Evolutionary conservation across 2,888 invertebrate genomes (phyloP).

Genomic region (Mongoloraphidia duomilia): DNA sequence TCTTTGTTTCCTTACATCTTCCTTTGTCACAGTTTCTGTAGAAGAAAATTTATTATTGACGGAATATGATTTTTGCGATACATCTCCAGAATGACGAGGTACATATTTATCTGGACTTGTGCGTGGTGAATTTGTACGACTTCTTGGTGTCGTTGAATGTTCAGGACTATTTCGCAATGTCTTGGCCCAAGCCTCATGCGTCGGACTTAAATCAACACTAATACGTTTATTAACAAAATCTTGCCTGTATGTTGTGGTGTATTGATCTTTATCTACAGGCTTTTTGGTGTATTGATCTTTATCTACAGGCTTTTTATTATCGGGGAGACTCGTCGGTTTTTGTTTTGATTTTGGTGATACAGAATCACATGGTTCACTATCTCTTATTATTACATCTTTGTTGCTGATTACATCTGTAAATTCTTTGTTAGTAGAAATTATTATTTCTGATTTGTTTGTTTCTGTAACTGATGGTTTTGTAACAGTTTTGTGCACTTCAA

Average conservation of each 20-base stretch:
- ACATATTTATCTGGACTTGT: constrained; percentile 31
- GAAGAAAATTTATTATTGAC: too few species aligned
- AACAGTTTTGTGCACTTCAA: too few species aligned
- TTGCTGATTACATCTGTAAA: too few species aligned
- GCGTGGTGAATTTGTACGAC: constrained; percentile 37
- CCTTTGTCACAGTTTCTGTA: too few species aligned
- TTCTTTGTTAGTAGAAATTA: too few species aligned
- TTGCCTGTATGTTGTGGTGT: constrained; percentile 44
- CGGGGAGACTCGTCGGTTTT: too few species aligned
- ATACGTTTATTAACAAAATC: constrained; percentile 41
- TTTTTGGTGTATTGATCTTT: constrained; percentile 32
- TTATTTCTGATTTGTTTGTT: too few species aligned
- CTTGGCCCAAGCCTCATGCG: constrained; percentile 63
- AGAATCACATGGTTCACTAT: too few species aligned
- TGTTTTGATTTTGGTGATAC: too few species aligned
- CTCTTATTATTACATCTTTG: too few species aligned
- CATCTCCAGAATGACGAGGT: constrained; percentile 17
- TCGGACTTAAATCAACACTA: constrained; percentile 51
- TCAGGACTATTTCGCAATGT: constrained; percentile 53
- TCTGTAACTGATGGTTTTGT: too few species aligned
- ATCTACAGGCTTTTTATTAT: constrained; percentile 13
- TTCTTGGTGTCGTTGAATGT: constrained; percentile 35
- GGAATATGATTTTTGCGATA: too few species aligned
- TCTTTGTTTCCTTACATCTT: constrained; percentile 5
- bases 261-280: constrained; percentile 26